phyloP scores from a whole-genome alignment of 2,113 vertebrate species.

The Cisticola juncidis region DNA sequence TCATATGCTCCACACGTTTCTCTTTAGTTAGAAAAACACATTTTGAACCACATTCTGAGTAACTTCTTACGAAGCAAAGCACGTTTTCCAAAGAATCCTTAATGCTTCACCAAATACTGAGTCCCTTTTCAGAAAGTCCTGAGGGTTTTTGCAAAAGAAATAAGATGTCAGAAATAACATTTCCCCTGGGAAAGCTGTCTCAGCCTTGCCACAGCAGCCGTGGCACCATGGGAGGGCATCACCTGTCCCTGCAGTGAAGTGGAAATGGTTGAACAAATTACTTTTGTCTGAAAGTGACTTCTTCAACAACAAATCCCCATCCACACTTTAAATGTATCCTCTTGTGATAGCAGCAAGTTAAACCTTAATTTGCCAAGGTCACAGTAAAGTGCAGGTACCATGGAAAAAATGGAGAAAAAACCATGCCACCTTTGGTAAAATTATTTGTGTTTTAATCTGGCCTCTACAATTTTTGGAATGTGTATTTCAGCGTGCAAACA shows the following conservation, averaged over 20 bases:
- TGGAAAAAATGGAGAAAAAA: neutral
- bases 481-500: neutral
- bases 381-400: neutral
- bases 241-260: neutral
- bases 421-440: neutral
- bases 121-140: slow-evolving; percentile 10
- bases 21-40: slow-evolving; percentile 49
- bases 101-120: slow-evolving; percentile 19
- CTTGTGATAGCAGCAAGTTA: neutral
- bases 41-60: slow-evolving; percentile 26
- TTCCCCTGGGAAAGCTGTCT: neutral
- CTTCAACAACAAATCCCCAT: neutral
- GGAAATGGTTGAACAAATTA: rapidly evolving
- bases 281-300: neutral
- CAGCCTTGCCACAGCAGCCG: neutral
- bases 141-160: neutral
- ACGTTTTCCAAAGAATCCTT: slow-evolving; percentile 16
- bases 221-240: neutral
- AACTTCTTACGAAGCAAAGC: slow-evolving; percentile 18
- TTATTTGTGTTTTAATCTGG: neutral
- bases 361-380: neutral
- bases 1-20: slow-evolving; percentile 19
- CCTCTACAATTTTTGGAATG: neutral
- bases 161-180: neutral
- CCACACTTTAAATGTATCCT: neutral